These are phyloP conservation scores for Magallana nippona DNA, from an alignment of 2,888 invertebrate genomes.

Conservation along the genomic window DNA sequence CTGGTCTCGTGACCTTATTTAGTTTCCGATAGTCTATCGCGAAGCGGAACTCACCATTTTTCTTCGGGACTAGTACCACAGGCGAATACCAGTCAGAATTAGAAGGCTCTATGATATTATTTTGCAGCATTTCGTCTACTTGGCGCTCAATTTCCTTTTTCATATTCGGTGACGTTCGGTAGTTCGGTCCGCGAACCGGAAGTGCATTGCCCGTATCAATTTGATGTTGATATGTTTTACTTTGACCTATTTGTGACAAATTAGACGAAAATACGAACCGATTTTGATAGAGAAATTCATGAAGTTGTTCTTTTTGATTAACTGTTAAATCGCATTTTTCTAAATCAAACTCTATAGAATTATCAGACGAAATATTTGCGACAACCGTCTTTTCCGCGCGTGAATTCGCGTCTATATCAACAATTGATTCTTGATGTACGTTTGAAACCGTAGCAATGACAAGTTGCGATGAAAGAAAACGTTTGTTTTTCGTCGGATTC, in stretches of 20 bases:
- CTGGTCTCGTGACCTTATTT: conserved; percentile 45
- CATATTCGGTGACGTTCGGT: background rate
- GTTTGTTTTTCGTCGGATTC: background rate
- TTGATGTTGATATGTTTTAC: too few relatives aligned
- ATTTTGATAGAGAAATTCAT: too few relatives aligned
- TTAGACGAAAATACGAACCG: too few relatives aligned
- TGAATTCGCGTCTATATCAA: too few relatives aligned
- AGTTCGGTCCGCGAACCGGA: background rate
- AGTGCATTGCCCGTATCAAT: background rate
- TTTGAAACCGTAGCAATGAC: too few relatives aligned
- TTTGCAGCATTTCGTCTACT: conserved; percentile 14
- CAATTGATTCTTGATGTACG: too few relatives aligned
- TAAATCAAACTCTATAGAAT: too few relatives aligned
- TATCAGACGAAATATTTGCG: too few relatives aligned
- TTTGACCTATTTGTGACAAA: too few relatives aligned
- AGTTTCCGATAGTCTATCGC: conserved; percentile 50
- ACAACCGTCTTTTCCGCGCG: too few relatives aligned
- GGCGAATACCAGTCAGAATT: background rate
- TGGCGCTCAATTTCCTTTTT: conserved; percentile 32
- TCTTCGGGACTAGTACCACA: conserved; percentile 12
- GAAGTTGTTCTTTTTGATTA: too few relatives aligned
- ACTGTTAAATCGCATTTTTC: too few relatives aligned
- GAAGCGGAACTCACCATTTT: conserved; percentile 46
- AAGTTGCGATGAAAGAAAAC: background rate
- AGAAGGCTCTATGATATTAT: conserved; percentile 5